Base-by-base conservation (phyloP, 1,140 invertebrate species). In the Agrypnia vestita region DNA sequence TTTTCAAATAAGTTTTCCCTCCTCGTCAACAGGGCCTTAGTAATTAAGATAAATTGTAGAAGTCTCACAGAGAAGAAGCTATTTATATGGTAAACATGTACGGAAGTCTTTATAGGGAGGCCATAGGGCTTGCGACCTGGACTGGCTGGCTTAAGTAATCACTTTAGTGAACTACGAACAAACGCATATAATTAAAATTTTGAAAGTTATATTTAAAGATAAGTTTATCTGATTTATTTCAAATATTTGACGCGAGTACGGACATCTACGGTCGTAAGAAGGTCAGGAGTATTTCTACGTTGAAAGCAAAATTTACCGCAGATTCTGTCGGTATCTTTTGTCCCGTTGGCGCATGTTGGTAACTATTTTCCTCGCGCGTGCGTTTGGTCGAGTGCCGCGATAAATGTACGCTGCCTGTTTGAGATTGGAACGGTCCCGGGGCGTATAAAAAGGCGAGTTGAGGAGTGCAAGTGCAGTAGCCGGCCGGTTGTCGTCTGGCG, bases 401-500 rank as follows among this genome's bases (percentile, higher is more conserved):
- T 64, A 64, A 64, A 75, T 59, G 73, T 21, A 56, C 73, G 73
- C 35, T 35, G 73, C 55, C 73, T 59, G 43, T 75, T 75, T 75
- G 25, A 75, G 55, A 75, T 75, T 75, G 73, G 73, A 73, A 43
- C 25, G 21, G 10, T 59, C 78, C 69, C 46, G 51, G 69, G 78
- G 71, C 69, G 47, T 72, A 72, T 61, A 79, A 73, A 79, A 79
- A 79, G 25, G 71, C 46, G 67, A 78, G 51, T 69, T 17, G 12
- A 4, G 61, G 56, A 64, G 13, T 17, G 49, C 77, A 82, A 82
- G 71, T 82, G 77, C 80, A 75, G 80, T 82, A 82, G 80, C 80
- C 77, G 80, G 78, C 67, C 77, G 62, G 46, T 61, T 82, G 80
- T 82, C 80, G 80, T 79, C 79, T 59, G 74, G 67, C 74, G 21